Conservation (phyloP, 2,797 vertebrate genomes). For the Ciconia nigra region DNA sequence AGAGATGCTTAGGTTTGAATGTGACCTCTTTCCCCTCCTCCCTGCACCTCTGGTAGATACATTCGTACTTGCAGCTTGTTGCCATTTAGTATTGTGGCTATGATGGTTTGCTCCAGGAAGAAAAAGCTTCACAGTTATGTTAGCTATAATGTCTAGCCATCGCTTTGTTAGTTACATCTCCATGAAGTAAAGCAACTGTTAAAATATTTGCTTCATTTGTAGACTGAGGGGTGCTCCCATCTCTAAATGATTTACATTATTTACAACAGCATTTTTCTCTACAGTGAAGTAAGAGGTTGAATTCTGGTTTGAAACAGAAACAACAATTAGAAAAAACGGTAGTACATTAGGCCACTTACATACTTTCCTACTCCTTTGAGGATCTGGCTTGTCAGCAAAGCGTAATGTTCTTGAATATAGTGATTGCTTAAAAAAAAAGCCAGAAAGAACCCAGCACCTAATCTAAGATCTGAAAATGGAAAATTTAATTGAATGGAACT, state of each 20-base stretch:
- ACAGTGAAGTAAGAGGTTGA: not conserved
- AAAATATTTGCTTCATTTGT: not conserved
- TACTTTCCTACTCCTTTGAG: not conserved
- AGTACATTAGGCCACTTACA: not conserved
- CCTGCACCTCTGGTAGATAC: not conserved
- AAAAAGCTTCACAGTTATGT: not conserved
- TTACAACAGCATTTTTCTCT: not conserved
- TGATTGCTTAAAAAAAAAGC: not conserved
- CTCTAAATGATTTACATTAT: not conserved
- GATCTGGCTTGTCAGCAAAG: not conserved
- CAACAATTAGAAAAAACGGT: not conserved
- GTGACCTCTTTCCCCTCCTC: not conserved
- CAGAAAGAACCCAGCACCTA: not conserved
- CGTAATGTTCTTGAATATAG: not conserved
- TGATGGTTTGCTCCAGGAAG: not conserved
- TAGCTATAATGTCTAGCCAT: not conserved
- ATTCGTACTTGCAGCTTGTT: not conserved
- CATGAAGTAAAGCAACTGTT: not conserved
- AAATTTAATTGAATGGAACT: not conserved
- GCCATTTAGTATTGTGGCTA: not conserved
- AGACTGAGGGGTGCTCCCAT: not conserved
- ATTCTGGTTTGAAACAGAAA: not conserved
- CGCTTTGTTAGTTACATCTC: not conserved
- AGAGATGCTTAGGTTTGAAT: slow-evolving; percentile 42
- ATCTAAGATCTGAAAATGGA: not conserved